Conservation (phyloP, 1,140 invertebrate genomes). For the Lordiphosa stackelbergi region DNA sequence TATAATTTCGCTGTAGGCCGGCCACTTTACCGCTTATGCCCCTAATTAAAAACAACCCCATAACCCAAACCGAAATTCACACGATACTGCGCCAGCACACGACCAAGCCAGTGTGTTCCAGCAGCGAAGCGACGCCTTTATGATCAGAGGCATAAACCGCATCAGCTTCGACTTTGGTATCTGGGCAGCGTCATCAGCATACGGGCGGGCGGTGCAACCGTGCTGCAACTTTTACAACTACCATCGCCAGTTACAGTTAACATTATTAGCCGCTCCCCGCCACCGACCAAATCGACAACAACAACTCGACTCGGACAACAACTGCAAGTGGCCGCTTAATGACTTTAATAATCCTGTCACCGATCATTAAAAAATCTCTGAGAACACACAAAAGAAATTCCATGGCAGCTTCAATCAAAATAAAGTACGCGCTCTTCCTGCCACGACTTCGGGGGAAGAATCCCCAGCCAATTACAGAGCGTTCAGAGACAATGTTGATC, state of each 20-base stretch:
- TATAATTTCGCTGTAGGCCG: slow-evolving; percentile 36
- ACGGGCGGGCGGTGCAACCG: slow-evolving; percentile 8
- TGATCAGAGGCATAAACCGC: slow-evolving; percentile 42
- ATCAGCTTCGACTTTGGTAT: slow-evolving; percentile 17
- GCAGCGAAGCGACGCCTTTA: slow-evolving; percentile 26
- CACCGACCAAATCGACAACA: slow-evolving; percentile 20
- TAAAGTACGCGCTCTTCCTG: slow-evolving; percentile 72
- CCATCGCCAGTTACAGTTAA: slow-evolving; percentile 66
- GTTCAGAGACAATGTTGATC: slow-evolving; percentile 31
- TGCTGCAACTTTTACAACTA: slow-evolving; percentile 52
- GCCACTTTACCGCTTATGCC: slow-evolving; percentile 41
- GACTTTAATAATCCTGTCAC: slow-evolving; percentile 76
- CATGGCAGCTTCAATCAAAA: slow-evolving; percentile 75
- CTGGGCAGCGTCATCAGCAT: slow-evolving; percentile 41
- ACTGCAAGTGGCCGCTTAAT: slow-evolving; percentile 55
- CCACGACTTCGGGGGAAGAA: slow-evolving; percentile 12
- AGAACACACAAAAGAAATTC: slow-evolving; percentile 74
- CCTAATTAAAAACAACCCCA: slow-evolving; percentile 52
- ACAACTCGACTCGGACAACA: slow-evolving; percentile 15
- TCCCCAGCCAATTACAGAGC: too few species aligned
- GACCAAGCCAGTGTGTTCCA: background rate
- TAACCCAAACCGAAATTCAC: slow-evolving; percentile 34
- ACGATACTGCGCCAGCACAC: slow-evolving; percentile 2
- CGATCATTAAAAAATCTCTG: slow-evolving; percentile 73
- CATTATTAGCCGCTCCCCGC: slow-evolving; percentile 48